Percentiles rank a stretch among this genome's conserved stretches.
Evolutionary conservation across 2,888 invertebrate species (phyloP).

Genomic region (Limnephilus auricula): DNA sequence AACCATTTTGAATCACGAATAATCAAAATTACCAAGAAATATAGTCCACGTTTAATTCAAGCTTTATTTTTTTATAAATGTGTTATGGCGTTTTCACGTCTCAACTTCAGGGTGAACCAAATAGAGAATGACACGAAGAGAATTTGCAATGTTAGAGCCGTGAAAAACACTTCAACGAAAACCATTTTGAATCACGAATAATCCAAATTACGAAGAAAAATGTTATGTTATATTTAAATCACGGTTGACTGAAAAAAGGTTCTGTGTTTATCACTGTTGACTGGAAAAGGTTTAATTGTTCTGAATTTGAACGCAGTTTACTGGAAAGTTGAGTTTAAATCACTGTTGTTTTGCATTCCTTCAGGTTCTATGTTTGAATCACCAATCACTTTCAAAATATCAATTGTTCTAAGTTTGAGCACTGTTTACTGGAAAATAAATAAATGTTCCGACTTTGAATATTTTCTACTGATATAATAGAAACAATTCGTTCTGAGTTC

Average conservation of each 20-base stretch:
- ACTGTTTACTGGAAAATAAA: neutral
- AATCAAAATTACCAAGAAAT: neutral
- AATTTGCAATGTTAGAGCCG: constrained; percentile 53
- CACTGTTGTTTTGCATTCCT: neutral
- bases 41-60: no score
- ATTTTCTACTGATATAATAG: neutral
- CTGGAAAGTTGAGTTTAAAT: no score
- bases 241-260: neutral
- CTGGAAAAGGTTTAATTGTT: neutral
- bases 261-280: neutral
- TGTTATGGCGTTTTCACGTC: neutral
- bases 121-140: constrained; percentile 55
- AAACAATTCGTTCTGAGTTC: neutral
- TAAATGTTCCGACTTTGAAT: neutral
- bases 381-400: neutral
- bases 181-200: constrained; percentile 43
- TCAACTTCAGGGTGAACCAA: constrained; percentile 51
- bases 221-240: neutral
- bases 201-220: neutral
- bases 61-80: no score
- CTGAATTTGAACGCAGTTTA: neutral
- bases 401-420: neutral
- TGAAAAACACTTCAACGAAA: constrained; percentile 55
- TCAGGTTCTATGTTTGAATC: neutral
- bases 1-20: constrained; percentile 33